phyloP scores from a whole-genome alignment of 2,888 invertebrate species.

The Pollenia amentaria region DNA sequence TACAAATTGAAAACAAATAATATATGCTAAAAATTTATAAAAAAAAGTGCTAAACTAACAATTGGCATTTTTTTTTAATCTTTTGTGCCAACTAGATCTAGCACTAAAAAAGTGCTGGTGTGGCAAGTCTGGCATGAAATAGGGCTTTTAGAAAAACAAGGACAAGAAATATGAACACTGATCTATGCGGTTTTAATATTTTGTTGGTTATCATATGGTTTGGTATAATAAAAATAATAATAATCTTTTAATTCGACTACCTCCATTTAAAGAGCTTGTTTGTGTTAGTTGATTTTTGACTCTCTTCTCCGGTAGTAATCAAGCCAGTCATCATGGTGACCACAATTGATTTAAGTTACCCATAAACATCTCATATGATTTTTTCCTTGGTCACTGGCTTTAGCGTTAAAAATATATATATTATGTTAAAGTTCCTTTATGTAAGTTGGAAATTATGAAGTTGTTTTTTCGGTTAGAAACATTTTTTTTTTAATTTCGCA shows the following conservation, averaged over 20 bases:
- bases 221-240: too few species aligned
- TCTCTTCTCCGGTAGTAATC: neutral
- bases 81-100: too few species aligned
- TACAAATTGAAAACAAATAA: too few species aligned
- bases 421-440: conserved; percentile 57
- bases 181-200: too few species aligned
- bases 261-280: neutral
- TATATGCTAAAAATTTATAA: too few species aligned
- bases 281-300: neutral
- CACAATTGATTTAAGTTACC: conserved; percentile 81
- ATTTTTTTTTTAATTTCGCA: conserved; percentile 32
- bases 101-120: too few species aligned
- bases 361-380: conserved; percentile 65
- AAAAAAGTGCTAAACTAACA: too few species aligned
- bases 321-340: conserved; percentile 54
- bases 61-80: too few species aligned
- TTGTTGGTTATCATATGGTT: too few species aligned
- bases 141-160: too few species aligned
- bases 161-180: too few species aligned
- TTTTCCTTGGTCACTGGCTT: neutral
- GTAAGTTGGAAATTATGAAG: conserved; percentile 34
- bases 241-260: neutral
- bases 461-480: conserved; percentile 32
- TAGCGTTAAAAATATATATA: conserved; percentile 25
- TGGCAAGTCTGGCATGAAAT: too few species aligned